These are phyloP conservation scores for Calcarius ornatus DNA, from an alignment of 2,113 vertebrate genomes.

Conservation along the genomic window DNA sequence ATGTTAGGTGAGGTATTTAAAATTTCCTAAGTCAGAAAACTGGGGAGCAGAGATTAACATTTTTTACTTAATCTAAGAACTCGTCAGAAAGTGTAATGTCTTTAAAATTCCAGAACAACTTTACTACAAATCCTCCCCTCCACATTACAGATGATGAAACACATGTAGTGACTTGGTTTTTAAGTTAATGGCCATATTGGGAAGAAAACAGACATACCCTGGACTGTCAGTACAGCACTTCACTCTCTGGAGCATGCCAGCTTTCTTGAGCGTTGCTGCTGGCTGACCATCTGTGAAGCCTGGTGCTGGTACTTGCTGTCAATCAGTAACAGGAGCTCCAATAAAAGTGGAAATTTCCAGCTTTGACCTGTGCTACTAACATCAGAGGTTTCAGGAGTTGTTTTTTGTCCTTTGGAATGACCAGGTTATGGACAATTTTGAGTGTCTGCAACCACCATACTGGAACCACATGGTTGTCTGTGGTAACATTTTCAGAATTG, in stretches of 20 bases:
- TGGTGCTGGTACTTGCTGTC: background rate
- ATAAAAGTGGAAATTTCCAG: background rate
- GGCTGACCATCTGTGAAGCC: background rate
- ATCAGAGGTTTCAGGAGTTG: background rate
- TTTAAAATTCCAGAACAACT: background rate
- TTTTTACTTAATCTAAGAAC: background rate
- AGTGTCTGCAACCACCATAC: background rate
- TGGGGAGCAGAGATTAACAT: rapidly evolving
- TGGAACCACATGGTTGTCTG: rapidly evolving
- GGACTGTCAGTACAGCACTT: background rate
- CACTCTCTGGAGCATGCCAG: background rate
- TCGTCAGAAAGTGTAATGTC: background rate
- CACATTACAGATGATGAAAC: background rate
- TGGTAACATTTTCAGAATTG: background rate
- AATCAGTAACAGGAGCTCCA: background rate
- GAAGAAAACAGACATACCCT: background rate
- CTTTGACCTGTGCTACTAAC: background rate
- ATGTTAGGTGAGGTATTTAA: background rate
- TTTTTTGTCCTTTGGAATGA: background rate
- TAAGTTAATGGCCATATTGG: background rate
- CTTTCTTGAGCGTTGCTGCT: background rate
- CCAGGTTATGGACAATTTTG: background rate
- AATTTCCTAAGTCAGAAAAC: background rate
- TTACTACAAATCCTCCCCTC: background rate
- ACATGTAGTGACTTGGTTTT: background rate